Conservation (phyloP, 2,113 vertebrate species). For the Gnathochromis pfefferi region DNA sequence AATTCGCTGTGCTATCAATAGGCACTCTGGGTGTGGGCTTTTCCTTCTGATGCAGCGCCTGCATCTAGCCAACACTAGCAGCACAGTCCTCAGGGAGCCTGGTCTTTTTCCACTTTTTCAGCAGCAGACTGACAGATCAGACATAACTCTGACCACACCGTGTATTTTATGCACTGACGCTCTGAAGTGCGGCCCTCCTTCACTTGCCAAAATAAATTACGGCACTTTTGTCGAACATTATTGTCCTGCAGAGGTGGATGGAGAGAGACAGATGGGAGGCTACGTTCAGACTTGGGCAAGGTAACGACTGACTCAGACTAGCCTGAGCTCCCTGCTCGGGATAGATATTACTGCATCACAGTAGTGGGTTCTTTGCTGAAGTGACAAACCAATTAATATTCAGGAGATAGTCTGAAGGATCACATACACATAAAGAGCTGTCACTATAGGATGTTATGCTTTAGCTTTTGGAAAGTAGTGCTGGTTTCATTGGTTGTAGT, state of each 20-base stretch:
- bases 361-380: background rate
- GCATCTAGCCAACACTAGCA: constrained; percentile 16
- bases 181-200: background rate
- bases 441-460: background rate
- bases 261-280: constrained; percentile 7
- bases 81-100: constrained; percentile 2
- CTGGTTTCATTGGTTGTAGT: background rate
- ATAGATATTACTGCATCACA: constrained; percentile 1
- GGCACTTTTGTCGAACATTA: constrained; percentile 1
- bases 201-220: constrained; percentile 18
- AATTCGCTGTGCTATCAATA: constrained; percentile 37
- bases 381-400: constrained; percentile 29
- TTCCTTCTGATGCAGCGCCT: background rate
- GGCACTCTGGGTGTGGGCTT: constrained; percentile 37
- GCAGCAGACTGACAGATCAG: background rate
- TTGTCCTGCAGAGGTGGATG: background rate
- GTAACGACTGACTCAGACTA: constrained; percentile 11
- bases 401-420: background rate
- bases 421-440: background rate
- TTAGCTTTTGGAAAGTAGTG: background rate
- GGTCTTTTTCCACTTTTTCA: constrained; percentile 23
- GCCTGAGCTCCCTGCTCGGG: background rate
- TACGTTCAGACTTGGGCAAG: background rate
- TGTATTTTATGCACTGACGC: background rate
- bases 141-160: background rate